Base-by-base conservation (phyloP, 2,113 vertebrate genomes). In the Dicaeum eximium region DNA sequence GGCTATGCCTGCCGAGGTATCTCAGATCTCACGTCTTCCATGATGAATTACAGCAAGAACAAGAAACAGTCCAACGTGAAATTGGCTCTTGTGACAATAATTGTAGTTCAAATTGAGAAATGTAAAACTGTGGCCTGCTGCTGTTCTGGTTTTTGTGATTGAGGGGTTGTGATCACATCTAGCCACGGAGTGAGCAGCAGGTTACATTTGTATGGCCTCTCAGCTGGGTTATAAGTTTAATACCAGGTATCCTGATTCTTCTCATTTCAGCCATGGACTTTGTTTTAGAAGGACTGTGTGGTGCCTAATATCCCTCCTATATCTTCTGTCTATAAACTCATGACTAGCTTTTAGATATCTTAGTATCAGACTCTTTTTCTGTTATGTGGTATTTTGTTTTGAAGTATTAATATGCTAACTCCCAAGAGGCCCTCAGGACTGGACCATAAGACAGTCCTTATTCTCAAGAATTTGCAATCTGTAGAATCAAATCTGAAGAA, bases 21-120 rank as follows among this genome's bases (percentile, higher is more conserved):
- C 94, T 88, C 47, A 47, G 60, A 94, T 95, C 96, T 96, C 80
- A 33, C 33, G 71, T 95, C 95, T 93, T 84, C 92, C 33, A 3
- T 98, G 98, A 98, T 97, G 96, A 95, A 98, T 97, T 97, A 88
- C 96, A 93, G 28, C 58, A 88, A 81, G 96, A 92, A 95, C 95
- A 92, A 85, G 96, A 87, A 92, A 96, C 28, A 51, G 91, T 96
- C 96, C 95, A 35, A 92, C 3, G n/a, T 88, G 97, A 95, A 96
- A 96, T 93, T 89, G 95, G 92, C 88, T 97, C 92, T 92, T 69
- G 90, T 95, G 96, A 96, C 94, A 92, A 86, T 88, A 96, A 89
- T 75, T 78, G 93, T 79, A 95, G 97, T 97, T 96, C 97, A 96
- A 92, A 92, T 71, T 50, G 96, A 86, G 96, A 96, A 92, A 77